Conservation (phyloP, 2,797 vertebrate genomes). For the Sebastes melanostomus region DNA sequence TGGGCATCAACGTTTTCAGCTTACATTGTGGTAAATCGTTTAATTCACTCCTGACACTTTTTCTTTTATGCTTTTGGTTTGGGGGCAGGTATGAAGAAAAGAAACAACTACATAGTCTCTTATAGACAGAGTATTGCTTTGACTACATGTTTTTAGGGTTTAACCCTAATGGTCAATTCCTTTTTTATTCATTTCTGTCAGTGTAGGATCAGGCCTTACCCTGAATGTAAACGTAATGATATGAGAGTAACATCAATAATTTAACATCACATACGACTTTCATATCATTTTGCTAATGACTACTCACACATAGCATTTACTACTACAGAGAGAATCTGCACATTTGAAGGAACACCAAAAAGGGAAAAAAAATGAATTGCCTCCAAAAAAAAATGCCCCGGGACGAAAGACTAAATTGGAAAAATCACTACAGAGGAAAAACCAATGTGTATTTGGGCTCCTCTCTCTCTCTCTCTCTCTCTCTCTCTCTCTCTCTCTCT, state of each 20-base stretch:
- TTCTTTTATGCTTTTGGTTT: background rate
- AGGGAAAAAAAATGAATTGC: background rate
- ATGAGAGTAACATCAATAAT: background rate
- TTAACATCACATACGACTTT: background rate
- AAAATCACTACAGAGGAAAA: constrained; percentile 9
- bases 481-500: constrained; percentile 7
- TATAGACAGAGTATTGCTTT: background rate
- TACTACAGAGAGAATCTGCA: background rate
- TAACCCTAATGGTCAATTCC: background rate
- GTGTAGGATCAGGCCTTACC: background rate
- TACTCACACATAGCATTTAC: background rate
- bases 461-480: constrained; percentile 17
- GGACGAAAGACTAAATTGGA: constrained; percentile 14
- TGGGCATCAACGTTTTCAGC: background rate
- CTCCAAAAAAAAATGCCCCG: background rate
- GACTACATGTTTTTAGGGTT: background rate
- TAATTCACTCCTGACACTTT: background rate
- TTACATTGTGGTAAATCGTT: background rate
- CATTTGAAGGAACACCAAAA: background rate
- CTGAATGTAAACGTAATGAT: background rate
- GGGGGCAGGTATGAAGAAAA: background rate
- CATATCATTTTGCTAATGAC: background rate
- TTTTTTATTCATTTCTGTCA: background rate
- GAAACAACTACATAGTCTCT: background rate
- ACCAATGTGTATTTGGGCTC: constrained; percentile 21